Percentiles rank a stretch among this genome's conserved stretches.
Evolutionary conservation across 2,888 invertebrate genomes (phyloP).

Genomic region (Cephus runcator): DNA sequence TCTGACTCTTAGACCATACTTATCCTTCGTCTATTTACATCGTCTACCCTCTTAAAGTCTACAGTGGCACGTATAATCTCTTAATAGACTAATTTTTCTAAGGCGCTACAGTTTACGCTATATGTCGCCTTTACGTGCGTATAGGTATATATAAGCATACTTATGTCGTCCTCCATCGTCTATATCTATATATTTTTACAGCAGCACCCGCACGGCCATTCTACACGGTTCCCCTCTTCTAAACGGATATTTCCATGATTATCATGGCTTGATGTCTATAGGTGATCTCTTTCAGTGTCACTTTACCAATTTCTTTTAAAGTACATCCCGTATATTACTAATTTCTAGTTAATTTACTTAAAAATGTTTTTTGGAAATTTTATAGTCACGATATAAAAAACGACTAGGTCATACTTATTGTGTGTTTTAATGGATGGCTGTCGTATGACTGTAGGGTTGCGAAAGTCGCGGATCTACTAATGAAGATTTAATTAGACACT

Average conservation of each 20-base stretch:
- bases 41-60: not conserved
- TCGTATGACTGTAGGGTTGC: not conserved
- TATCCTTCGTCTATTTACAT: not conserved
- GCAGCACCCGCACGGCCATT: conserved; percentile 6
- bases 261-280: conserved; percentile 44
- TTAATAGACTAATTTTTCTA: conserved; percentile 21
- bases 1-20: not conserved
- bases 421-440: not conserved
- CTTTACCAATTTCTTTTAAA: not conserved
- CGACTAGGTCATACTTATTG: not conserved
- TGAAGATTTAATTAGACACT: conserved; percentile 41
- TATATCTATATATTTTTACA: not conserved
- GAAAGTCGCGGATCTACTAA: not conserved
- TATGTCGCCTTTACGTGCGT: not conserved
- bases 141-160: not conserved
- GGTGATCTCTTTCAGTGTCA: not conserved
- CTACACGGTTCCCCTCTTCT: conserved; percentile 33
- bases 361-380: not conserved
- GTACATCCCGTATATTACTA: not conserved
- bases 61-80: conserved; percentile 17
- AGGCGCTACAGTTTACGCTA: conserved; percentile 6
- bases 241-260: conserved; percentile 45
- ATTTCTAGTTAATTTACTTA: not conserved
- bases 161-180: not conserved
- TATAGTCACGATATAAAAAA: not conserved